Evolutionary conservation across 2,888 invertebrate genomes (phyloP).

Genomic region (Darwinula stevensoni): DNA sequence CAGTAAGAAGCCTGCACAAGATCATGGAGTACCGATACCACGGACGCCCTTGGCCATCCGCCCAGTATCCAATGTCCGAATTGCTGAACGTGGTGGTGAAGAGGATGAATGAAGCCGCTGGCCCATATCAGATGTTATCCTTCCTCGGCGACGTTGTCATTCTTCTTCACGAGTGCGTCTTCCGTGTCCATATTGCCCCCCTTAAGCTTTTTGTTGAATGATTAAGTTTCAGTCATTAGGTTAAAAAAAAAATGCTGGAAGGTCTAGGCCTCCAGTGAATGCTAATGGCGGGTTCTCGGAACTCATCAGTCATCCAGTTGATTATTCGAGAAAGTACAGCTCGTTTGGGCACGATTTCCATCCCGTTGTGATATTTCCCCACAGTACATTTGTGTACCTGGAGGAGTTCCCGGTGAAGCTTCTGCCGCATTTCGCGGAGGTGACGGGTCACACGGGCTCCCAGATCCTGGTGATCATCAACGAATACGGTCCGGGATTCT

Average conservation of each 20-base stretch:
- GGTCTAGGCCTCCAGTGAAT: too few species aligned
- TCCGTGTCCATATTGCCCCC: slow-evolving; percentile 7
- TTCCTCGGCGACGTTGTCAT: slow-evolving; percentile 16
- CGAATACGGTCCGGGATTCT: slow-evolving; percentile 18
- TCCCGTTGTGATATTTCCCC: slow-evolving; percentile 7
- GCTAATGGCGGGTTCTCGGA: too few species aligned
- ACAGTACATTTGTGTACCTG: slow-evolving; percentile 13
- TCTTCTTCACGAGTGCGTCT: slow-evolving; percentile 12
- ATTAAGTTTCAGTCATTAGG: slow-evolving; percentile 7
- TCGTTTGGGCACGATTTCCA: too few species aligned
- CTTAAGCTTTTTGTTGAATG: slow-evolving; percentile 9
- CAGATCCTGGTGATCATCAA: slow-evolving; percentile 15
- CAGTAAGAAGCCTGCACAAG: slow-evolving; percentile 16
- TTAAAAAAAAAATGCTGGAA: too few species aligned
- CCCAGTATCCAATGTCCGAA: slow-evolving; percentile 11
- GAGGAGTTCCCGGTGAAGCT: slow-evolving; percentile 17
- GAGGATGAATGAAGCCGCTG: slow-evolving; percentile 19
- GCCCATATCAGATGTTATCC: slow-evolving; percentile 19
- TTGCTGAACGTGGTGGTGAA: slow-evolving; percentile 15
- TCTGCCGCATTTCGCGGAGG: slow-evolving; percentile 13
- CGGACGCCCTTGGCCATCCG: slow-evolving; percentile 16
- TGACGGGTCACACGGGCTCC: slow-evolving; percentile 14
- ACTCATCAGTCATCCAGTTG: too few species aligned
- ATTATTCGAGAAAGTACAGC: too few species aligned
- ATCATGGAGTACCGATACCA: slow-evolving; percentile 17